Conservation (phyloP, 2,113 vertebrate species). For the Saimiri boliviensis region DNA sequence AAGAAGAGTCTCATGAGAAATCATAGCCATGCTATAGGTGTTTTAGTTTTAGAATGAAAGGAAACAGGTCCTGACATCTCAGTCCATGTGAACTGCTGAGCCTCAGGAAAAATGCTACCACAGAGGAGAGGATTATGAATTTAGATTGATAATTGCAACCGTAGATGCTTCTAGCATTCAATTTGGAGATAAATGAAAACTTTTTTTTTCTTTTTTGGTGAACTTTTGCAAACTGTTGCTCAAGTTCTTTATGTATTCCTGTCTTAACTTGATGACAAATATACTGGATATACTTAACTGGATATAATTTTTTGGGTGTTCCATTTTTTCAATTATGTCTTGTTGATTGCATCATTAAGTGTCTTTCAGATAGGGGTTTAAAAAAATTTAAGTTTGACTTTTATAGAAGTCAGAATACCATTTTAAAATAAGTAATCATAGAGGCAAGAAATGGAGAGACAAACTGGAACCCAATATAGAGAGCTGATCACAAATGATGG, state of each 20-base stretch:
- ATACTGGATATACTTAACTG: not conserved
- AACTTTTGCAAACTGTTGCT: not conserved
- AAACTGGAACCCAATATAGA: not conserved
- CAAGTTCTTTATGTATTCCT: conserved; percentile 26
- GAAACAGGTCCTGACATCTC: not conserved
- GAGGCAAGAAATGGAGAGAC: not conserved
- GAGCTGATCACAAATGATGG: not conserved
- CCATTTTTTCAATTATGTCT: not conserved
- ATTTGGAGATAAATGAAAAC: not conserved
- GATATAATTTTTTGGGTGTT: not conserved
- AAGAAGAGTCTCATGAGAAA: not conserved
- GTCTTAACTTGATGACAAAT: not conserved
- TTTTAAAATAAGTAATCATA: conserved; percentile 19
- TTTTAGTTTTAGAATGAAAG: not conserved
- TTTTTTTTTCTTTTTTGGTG: not conserved
- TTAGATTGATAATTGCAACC: not conserved
- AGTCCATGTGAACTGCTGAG: not conserved
- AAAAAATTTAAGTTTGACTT: not conserved
- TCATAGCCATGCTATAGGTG: not conserved
- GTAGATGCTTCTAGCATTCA: not conserved
- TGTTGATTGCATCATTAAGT: not conserved
- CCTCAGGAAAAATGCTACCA: not conserved
- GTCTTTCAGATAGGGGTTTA: not conserved
- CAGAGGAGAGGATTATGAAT: conserved; percentile 17
- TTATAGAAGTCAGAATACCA: not conserved